Evolutionary conservation across 2,888 invertebrate genomes (phyloP).

Genomic region (Cerceris ruficornis): DNA sequence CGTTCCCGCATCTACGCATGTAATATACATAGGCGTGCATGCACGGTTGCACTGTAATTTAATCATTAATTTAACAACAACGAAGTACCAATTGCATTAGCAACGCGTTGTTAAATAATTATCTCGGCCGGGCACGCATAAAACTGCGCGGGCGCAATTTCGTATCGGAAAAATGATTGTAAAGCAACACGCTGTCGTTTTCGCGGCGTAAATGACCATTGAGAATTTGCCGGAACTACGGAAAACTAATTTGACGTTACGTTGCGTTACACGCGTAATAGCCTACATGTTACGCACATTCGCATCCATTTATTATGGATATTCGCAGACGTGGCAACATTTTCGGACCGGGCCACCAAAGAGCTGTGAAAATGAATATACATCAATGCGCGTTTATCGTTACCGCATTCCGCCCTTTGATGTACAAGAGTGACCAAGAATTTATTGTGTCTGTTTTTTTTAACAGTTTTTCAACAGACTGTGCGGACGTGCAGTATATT

Average conservation of each 20-base stretch:
- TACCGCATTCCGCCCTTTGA: not conserved
- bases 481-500: too few relatives aligned
- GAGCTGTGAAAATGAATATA: conserved; percentile 43
- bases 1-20: conserved; percentile 5
- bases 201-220: not conserved
- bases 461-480: too few relatives aligned
- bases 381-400: conserved; percentile 28
- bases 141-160: conserved; percentile 22
- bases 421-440: too few relatives aligned
- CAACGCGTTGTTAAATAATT: conserved; percentile 37
- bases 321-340: conserved; percentile 10
- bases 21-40: conserved; percentile 7
- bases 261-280: conserved; percentile 25
- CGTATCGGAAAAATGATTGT: conserved; percentile 15
- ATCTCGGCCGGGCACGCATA: conserved; percentile 10
- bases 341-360: conserved; percentile 5
- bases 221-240: not conserved
- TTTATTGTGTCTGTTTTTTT: too few relatives aligned
- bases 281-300: conserved; percentile 6
- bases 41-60: conserved; percentile 33
- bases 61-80: conserved; percentile 61
- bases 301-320: conserved; percentile 36
- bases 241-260: conserved; percentile 41
- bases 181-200: not conserved
- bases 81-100: conserved; percentile 36